Evolutionary conservation across 2,888 invertebrate species (phyloP), one percentile per base, ranked within the genome.

Genomic region (Panopea generosa): DNA sequence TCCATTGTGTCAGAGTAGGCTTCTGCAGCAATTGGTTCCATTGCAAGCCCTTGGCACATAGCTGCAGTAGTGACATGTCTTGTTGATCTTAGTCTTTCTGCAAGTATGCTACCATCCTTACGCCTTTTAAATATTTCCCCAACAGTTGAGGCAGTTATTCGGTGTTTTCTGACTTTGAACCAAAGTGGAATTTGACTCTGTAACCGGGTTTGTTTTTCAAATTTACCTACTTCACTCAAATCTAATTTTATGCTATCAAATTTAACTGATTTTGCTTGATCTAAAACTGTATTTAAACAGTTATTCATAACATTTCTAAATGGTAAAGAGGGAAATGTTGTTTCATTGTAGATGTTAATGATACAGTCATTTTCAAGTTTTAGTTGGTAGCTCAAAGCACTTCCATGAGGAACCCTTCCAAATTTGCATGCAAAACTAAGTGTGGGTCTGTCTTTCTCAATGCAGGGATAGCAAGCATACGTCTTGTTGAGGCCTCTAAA

Each of bases 11-110:
- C 47, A 22, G 43, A 38, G 40, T 63, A 63, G 18, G 50, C 67
- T 57, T 57, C 9, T 4, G 59, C 67, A 38, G 67, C 57, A 33
- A 29, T 59, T 6, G 1, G 16, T 52, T 68, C 60, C 50, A 52
- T 38, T 18, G 49, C 60, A 52, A 50, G 33, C 3, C 60, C 59
- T 52, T 60, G 52, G 26, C 43, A 52, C 68, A 68, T 68, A 2
- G 68, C 60, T 43, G 18, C 40, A 16, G 59, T 68, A 14, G 40
- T 38, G 16, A 52, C 16, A 27, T 26, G 22, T 22, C 43, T 29
- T 27, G 14, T 40, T 20, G 52, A 52, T 27, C 26, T 68, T 20
- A 68, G 18, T 4, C 68, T 24, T 4, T 68, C 59, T 18, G 52
- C 52, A 7, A 68, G 40, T 2, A 27, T 60, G 2, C 38, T 38